A percentile compares a stretch with the other conserved stretches of the same genome.
phyloP scores from a whole-genome alignment of 2,797 vertebrate genomes.

The Botia kubotai region DNA sequence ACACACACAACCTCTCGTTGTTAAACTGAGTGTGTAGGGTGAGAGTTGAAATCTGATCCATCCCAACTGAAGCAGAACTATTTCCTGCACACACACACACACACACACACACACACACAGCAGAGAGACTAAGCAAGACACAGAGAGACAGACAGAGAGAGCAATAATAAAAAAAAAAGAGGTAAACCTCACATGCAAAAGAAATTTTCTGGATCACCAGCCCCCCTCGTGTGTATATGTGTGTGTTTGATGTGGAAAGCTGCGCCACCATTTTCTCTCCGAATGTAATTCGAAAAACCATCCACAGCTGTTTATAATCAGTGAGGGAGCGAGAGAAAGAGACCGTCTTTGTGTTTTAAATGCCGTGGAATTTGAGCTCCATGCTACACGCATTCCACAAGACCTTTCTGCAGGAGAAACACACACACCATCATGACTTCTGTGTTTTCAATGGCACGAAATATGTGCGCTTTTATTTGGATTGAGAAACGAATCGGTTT shows the following conservation, averaged over 20 bases:
- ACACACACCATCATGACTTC: constrained; percentile 10
- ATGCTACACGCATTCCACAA: constrained; percentile 56
- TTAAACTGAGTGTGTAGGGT: constrained; percentile 43
- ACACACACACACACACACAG: constrained; percentile 18
- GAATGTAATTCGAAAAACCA: constrained; percentile 41
- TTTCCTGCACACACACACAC: constrained; percentile 59
- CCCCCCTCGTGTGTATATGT: constrained; percentile 24
- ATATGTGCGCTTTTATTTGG: constrained; percentile 10
- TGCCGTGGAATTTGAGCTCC: constrained; percentile 60
- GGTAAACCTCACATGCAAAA: constrained; percentile 42
- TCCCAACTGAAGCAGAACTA: constrained; percentile 50
- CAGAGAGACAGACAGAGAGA: not conserved
- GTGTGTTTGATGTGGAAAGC: constrained; percentile 48
- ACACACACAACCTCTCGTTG: constrained; percentile 5
- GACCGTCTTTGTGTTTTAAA: constrained; percentile 57
- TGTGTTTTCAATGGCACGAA: constrained; percentile 25
- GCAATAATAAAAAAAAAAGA: constrained; percentile 26
- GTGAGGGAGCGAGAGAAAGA: constrained; percentile 18
- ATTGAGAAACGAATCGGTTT: constrained; percentile 5
- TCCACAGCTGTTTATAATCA: constrained; percentile 64
- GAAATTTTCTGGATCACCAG: constrained; percentile 44
- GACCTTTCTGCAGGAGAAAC: constrained; percentile 37
- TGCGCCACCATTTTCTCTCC: constrained; percentile 51
- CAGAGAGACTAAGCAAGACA: not conserved
- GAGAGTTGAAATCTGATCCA: constrained; percentile 56